Conservation (phyloP, 2,888 invertebrate genomes). For the Chromoteleia sp. region DNA sequence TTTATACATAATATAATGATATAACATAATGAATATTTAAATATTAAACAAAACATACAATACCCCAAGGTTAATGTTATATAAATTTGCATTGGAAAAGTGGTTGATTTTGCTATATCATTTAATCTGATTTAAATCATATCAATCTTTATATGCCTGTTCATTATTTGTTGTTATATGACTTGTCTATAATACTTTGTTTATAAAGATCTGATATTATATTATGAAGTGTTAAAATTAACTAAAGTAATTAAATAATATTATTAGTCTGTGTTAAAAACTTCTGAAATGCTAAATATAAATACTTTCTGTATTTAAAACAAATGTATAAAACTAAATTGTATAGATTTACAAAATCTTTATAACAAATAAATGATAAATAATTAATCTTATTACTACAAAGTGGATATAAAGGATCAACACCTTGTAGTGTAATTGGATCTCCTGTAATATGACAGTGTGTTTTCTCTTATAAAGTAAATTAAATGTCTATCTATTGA, state of each 20-base stretch:
- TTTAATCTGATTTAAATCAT: constrained; percentile 25
- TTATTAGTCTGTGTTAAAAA: too few species aligned
- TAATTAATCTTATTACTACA: background rate
- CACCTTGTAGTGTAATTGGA: background rate
- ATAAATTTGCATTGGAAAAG: constrained; percentile 20
- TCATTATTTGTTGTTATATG: background rate
- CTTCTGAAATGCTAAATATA: too few species aligned
- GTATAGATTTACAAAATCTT: background rate
- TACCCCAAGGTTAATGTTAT: constrained; percentile 15
- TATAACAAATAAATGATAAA: background rate
- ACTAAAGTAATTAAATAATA: too few species aligned
- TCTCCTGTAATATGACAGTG: background rate
- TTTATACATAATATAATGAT: background rate
- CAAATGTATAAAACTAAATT: too few species aligned
- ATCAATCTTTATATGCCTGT: constrained; percentile 5
- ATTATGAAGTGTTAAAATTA: too few species aligned
- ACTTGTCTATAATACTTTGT: too few species aligned
- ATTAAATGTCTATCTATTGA: constrained; percentile 21
- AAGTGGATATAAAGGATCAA: constrained; percentile 1
- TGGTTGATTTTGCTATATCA: constrained; percentile 1
- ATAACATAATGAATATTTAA: background rate
- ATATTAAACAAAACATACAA: background rate
- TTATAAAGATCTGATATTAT: too few species aligned
- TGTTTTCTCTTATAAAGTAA: constrained; percentile 12
- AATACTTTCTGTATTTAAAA: too few species aligned